Evolutionary conservation across 2,888 invertebrate genomes (phyloP), one percentile per base, ranked within the genome.

Genomic region (Magallana nippona): DNA sequence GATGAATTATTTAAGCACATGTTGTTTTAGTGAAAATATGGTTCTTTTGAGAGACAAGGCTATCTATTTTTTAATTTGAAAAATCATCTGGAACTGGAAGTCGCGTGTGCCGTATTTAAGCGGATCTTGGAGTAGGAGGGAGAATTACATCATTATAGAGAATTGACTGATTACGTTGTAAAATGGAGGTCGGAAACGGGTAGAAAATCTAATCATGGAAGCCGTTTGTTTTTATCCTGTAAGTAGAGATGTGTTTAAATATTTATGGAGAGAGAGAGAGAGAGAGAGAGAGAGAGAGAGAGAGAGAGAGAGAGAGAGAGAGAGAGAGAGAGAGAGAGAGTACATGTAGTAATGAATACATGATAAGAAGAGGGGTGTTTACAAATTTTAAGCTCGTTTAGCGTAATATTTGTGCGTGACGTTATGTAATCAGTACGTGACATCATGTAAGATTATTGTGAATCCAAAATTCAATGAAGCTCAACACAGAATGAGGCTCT

Each of bases 1-100:
- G 57, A 80, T 80, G 19, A 80, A 80, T 80, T 57, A 80, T 80
- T 80, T 55, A 80, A 80, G 27, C 56, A 22, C 55, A 27, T 57
- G 58, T 80, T 80, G 57, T 57, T 80, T 80, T 80, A 57, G 56
- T 22, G 32, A 55, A 79, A 79, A 80, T 19, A 57, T 22, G 19
- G 10, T 78, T 57, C 27, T 79, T 79, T 80, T 58, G 80, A 10
- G 17, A 71, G 27, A 32, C 13, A 15, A 71, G 5, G 27, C 32
- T 32, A 27, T 71, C 22, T 15, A 71, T 27, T 27, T 22, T 22
- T 71, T 32, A 71, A 27, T 71, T 71, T 71, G 27, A 15, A 15
- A 71, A 32, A 27, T 27, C 27, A 71, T 32, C 15, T 15, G 13
- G 32, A 71, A 27, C 71, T 27, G 32, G 17, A 63, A 22, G 13